Evolutionary conservation across 2,797 vertebrate species (phyloP).

Genomic region (Acomys russatus): DNA sequence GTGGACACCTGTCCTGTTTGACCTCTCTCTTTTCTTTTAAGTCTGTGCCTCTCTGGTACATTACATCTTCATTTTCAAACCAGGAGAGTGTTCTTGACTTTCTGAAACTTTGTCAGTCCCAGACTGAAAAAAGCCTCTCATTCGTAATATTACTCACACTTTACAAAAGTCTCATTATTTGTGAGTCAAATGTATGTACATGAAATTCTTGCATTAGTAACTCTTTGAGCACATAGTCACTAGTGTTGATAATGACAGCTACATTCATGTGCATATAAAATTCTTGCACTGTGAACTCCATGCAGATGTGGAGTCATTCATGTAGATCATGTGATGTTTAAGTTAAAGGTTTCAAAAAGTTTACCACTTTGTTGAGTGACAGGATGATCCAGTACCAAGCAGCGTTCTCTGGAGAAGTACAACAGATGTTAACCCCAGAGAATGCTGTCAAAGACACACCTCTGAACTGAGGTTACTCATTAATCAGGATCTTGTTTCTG

Average conservation of each 20-base stretch:
- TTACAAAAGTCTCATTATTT: background rate
- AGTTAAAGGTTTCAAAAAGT: background rate
- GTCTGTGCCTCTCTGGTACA: background rate
- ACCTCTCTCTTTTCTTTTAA: background rate
- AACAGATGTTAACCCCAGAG: background rate
- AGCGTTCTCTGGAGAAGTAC: background rate
- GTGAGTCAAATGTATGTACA: background rate
- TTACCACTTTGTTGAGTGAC: background rate
- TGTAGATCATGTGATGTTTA: too few relatives aligned
- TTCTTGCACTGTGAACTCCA: background rate
- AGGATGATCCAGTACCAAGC: background rate
- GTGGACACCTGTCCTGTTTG: rapidly evolving
- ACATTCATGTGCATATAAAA: background rate
- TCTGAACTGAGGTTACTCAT: background rate
- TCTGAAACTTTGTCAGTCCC: background rate
- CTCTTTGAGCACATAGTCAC: background rate
- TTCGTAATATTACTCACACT: background rate
- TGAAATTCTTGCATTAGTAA: background rate
- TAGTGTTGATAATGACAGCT: background rate
- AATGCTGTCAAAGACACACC: background rate
- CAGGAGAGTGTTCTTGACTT: background rate
- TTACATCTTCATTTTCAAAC: background rate
- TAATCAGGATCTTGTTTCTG: background rate
- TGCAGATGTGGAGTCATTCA: background rate
- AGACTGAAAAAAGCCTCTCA: background rate